Evolutionary conservation across 2,888 invertebrate species (phyloP), one percentile per base, ranked within the genome.

Genomic region (Tupiocoris notatus): DNA sequence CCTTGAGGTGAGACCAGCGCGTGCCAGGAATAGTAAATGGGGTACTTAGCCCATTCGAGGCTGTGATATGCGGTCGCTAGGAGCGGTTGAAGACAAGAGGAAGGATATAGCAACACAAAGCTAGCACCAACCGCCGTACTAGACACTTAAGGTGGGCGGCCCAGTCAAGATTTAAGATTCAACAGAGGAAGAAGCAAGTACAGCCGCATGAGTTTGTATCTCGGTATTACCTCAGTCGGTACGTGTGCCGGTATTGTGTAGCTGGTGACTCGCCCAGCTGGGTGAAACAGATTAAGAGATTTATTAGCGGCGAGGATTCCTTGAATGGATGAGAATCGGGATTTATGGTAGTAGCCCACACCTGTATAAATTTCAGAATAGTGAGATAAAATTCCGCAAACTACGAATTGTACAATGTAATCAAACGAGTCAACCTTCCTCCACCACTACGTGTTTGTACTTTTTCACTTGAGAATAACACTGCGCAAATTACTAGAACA

Each of bases 1-100:
- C 63, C 63, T 63, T 22, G 63, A 63, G 63, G 63, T 22, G 63
- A 63, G 23, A 18, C 63, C 39, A 7, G 63, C 63, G 23, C 22
- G 63, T 63, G 63, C 63, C 63, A 21, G n/a, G 63, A 63, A 63
- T 63, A 6, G 63, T 63, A 63, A 63, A 39, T 39, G 39, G 39
- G 39, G 39, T 39, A 39, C 39, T 39, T 39, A 39, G 39, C 39
- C 39, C 12, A 12, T 12, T 3, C 39, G n/a, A 39, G 39, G 39
- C 39, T 39, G 39, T 39, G 39, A 39, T 39, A 39, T 39, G 39
- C 39, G 39, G 39, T 39, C 39, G n/a, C n/a, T 39, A 12, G 39
- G 12, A 39, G 39, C 39, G 39, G 12, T 39, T 3, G 39, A 7
- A 39, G 39, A 39, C 39, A 39, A 39, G 6, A 39, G 39, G 39